Conservation (phyloP, 2,797 vertebrate species). For the Ptychobarbus kaznakovi region DNA sequence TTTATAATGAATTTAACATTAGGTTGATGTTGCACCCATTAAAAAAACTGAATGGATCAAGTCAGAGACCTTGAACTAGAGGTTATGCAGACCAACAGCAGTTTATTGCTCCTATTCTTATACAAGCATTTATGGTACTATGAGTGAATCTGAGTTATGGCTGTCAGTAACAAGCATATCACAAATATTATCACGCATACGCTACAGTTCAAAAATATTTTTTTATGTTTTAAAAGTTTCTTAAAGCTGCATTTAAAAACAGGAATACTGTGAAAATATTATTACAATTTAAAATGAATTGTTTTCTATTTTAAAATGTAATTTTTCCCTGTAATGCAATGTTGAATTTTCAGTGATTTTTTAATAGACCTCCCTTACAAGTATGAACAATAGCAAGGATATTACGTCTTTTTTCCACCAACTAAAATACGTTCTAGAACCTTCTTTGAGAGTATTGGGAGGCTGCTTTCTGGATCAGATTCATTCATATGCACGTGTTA, state of each 20-base stretch:
- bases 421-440: background rate
- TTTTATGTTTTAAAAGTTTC: background rate
- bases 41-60: background rate
- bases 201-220: background rate
- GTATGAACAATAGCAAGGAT: background rate
- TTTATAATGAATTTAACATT: constrained; percentile 39
- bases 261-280: background rate
- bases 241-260: background rate
- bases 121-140: background rate
- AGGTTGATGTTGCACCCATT: constrained; percentile 18
- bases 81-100: background rate
- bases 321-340: background rate
- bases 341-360: background rate
- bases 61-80: constrained; percentile 6
- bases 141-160: background rate
- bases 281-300: background rate
- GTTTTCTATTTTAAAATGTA: background rate
- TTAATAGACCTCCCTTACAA: background rate
- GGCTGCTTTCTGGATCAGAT: constrained; percentile 44
- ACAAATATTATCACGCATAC: background rate
- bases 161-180: background rate
- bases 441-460: background rate
- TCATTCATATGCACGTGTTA: background rate
- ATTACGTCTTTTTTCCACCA: background rate
- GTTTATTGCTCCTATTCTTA: background rate